Percentiles rank a stretch among this genome's conserved stretches.
Evolutionary conservation across 2,888 invertebrate genomes (phyloP).

Genomic region (Megamerina dolium): DNA sequence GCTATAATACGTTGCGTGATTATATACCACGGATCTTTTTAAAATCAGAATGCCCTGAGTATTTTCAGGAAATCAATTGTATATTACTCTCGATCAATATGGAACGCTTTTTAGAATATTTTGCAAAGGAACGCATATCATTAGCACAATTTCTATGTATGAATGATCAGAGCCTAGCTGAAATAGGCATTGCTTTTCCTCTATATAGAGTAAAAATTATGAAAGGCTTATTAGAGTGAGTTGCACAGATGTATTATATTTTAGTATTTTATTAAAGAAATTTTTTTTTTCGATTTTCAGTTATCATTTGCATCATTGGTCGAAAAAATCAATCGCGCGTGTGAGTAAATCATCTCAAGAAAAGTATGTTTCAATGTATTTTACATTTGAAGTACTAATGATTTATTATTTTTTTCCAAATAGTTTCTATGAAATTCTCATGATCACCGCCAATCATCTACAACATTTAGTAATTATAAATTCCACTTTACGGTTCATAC

Average conservation of each 20-base stretch:
- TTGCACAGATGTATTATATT: constrained; percentile 1
- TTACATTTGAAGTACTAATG: neutral
- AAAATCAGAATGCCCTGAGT: constrained; percentile 44
- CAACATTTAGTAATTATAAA: constrained; percentile 42
- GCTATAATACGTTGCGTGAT: constrained; percentile 39
- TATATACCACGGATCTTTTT: constrained; percentile 45
- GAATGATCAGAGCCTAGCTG: constrained; percentile 33
- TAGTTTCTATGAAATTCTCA: constrained; percentile 46
- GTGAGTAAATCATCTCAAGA: constrained; percentile 29
- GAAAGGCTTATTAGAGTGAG: constrained; percentile 43
- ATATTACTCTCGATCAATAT: constrained; percentile 37
- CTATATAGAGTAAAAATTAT: constrained; percentile 40
- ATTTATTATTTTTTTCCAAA: neutral
- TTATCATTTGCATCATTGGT: constrained; percentile 47
- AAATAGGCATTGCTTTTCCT: constrained; percentile 38
- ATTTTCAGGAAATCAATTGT: constrained; percentile 43
- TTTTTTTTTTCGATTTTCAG: constrained; percentile 23
- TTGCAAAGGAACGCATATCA: constrained; percentile 35
- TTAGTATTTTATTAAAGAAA: neutral
- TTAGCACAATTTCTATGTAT: constrained; percentile 41
- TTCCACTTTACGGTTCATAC: constrained; percentile 36
- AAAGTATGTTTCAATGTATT: constrained; percentile 24
- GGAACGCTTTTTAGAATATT: constrained; percentile 31
- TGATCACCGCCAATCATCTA: constrained; percentile 44
- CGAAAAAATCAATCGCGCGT: constrained; percentile 36